Evolutionary conservation across 2,888 invertebrate genomes (phyloP).

Genomic region (Phortica magna): DNA sequence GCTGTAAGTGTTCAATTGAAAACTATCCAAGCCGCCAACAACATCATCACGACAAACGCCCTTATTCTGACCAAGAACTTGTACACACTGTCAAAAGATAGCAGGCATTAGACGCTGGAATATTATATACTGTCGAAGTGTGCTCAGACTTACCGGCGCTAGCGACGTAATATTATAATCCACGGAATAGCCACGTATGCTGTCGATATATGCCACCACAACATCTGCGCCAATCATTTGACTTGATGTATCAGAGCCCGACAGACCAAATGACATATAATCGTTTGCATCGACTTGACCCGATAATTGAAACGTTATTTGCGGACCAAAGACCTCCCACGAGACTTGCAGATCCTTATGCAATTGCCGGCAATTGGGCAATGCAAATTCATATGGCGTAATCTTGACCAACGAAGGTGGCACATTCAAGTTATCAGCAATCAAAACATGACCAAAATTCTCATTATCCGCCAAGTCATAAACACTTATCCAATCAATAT

Average conservation of each 20-base stretch:
- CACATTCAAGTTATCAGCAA: conserved; percentile 90
- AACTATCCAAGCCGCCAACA: conserved; percentile 89
- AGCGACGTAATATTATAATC: conserved; percentile 92
- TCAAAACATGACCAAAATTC: conserved; percentile 86
- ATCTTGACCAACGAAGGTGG: conserved; percentile 89
- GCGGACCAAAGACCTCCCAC: conserved; percentile 94
- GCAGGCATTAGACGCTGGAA: neutral
- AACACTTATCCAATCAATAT: conserved; percentile 90
- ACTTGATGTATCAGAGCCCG: conserved; percentile 84
- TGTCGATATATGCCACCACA: conserved; percentile 87
- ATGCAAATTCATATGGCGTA: conserved; percentile 81
- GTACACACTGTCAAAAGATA: conserved; percentile 83
- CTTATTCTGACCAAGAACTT: conserved; percentile 89
- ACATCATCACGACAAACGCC: conserved; percentile 91
- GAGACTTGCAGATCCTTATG: conserved; percentile 90
- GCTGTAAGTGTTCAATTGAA: conserved; percentile 87
- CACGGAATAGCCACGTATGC: conserved; percentile 84
- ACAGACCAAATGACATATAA: conserved; percentile 93
- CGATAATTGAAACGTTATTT: conserved; percentile 90
- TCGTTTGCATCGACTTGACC: conserved; percentile 86
- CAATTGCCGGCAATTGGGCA: conserved; percentile 91
- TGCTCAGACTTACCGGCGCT: conserved; percentile 82
- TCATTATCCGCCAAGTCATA: conserved; percentile 85
- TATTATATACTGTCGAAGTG: neutral
- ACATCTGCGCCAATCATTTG: conserved; percentile 93